Conservation (phyloP, 37 sponge, comb jelly and placozoan genomes). For the Crambe crambe region DNA sequence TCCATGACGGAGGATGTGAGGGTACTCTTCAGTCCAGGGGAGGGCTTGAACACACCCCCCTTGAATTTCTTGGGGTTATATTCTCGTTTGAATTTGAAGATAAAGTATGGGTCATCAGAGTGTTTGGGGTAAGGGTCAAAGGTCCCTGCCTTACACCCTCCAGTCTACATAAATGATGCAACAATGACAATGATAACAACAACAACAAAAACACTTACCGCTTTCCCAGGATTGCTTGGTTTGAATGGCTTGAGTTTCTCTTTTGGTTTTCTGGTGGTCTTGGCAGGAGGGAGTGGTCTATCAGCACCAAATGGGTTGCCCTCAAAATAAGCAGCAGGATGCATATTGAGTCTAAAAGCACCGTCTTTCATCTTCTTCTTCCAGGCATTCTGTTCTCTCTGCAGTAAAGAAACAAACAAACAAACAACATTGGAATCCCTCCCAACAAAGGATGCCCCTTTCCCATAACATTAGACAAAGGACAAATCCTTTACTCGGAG, state of each 20-base stretch:
- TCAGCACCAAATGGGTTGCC: slow-evolving; percentile 74
- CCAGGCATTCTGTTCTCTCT: slow-evolving; percentile 51
- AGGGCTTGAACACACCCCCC: slow-evolving; percentile 74
- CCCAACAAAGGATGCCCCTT: not conserved
- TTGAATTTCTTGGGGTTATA: slow-evolving; percentile 25
- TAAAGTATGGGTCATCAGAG: slow-evolving; percentile 79
- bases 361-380: slow-evolving; percentile 80
- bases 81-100: slow-evolving; percentile 10
- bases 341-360: slow-evolving; percentile 80
- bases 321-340: slow-evolving; percentile 77
- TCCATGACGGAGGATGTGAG: slow-evolving; percentile 71
- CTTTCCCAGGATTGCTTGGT: slow-evolving; percentile 89
- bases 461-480: not conserved
- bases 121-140: slow-evolving; percentile 92
- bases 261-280: slow-evolving; percentile 17
- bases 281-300: slow-evolving; percentile 47
- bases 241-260: slow-evolving; percentile 88
- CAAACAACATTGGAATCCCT: not conserved
- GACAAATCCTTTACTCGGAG: not conserved
- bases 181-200: too few relatives aligned
- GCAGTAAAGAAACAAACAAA: not conserved
- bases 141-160: slow-evolving; percentile 94
- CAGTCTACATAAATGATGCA: slow-evolving; percentile 22
- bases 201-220: too few relatives aligned
- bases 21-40: slow-evolving; percentile 71